Percentiles rank a stretch among this genome's conserved stretches.
Conservation (phyloP, 1,140 invertebrate genomes). For the Cyphomyrmex costatus region DNA sequence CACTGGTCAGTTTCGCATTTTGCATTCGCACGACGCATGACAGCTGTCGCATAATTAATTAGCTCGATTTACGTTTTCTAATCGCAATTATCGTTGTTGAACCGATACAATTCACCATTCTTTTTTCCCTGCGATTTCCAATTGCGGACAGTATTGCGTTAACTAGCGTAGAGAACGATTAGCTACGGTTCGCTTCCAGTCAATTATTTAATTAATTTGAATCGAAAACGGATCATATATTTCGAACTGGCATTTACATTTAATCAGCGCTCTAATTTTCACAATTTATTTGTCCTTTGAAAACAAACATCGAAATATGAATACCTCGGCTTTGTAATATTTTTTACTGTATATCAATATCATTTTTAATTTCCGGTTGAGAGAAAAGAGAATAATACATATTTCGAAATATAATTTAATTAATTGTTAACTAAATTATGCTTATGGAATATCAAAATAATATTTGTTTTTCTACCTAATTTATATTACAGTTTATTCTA, state of each 20-base stretch:
- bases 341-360: background rate
- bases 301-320: background rate
- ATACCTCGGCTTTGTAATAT: background rate
- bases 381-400: background rate
- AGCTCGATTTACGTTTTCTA: constrained; percentile 22
- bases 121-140: background rate
- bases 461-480: background rate
- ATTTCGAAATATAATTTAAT: background rate
- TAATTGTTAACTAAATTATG: background rate
- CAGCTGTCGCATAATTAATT: constrained; percentile 23
- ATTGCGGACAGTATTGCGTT: background rate
- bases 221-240: constrained; percentile 42
- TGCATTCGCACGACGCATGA: background rate
- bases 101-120: background rate
- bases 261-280: constrained; percentile 12
- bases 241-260: constrained; percentile 26
- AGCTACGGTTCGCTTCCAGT: constrained; percentile 34
- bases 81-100: constrained; percentile 25
- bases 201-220: constrained; percentile 57
- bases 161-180: constrained; percentile 2
- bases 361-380: background rate
- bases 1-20: background rate
- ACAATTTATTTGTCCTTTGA: background rate
- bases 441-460: background rate
- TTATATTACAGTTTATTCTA: background rate